phyloP scores from a whole-genome alignment of 1,140 invertebrate species.

The Mamestra configurata region DNA sequence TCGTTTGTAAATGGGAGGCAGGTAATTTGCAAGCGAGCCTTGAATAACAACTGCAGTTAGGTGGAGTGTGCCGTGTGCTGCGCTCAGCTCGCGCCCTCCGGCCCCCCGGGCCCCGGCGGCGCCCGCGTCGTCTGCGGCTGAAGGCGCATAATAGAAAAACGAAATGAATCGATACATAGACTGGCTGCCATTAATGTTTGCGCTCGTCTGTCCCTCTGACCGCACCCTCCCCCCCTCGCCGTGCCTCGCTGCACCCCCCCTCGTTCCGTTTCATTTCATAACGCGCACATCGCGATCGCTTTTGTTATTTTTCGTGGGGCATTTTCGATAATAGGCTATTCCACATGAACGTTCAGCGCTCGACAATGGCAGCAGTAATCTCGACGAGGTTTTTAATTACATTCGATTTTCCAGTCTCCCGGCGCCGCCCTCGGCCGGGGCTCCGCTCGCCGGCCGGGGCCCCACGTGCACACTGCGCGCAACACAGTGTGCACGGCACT shows the following conservation, averaged over 20 bases:
- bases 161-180: slow-evolving; percentile 56
- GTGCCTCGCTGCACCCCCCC: neutral
- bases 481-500: neutral
- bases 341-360: slow-evolving; percentile 49
- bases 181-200: slow-evolving; percentile 41
- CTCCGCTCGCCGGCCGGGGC: neutral
- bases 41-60: neutral
- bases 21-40: slow-evolving; percentile 15
- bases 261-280: slow-evolving; percentile 56
- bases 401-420: slow-evolving; percentile 41
- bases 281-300: slow-evolving; percentile 13
- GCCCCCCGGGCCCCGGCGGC: no score
- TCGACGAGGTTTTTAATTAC: slow-evolving; percentile 57
- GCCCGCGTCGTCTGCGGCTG: slow-evolving; percentile 54
- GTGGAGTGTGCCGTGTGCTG: neutral
- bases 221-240: neutral
- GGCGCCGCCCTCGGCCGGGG: neutral
- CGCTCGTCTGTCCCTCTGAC: slow-evolving; percentile 35
- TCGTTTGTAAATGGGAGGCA: slow-evolving; percentile 18
- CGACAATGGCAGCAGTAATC: slow-evolving; percentile 46
- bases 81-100: neutral
- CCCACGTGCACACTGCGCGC: neutral
- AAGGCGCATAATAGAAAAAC: slow-evolving; percentile 58
- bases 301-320: slow-evolving; percentile 54
- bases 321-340: slow-evolving; percentile 59